A percentile compares a stretch with the other conserved stretches of the same genome.
These are phyloP conservation scores for Melinopterus prodromus DNA, from an alignment of 2,888 invertebrate genomes.

Conservation along the genomic window DNA sequence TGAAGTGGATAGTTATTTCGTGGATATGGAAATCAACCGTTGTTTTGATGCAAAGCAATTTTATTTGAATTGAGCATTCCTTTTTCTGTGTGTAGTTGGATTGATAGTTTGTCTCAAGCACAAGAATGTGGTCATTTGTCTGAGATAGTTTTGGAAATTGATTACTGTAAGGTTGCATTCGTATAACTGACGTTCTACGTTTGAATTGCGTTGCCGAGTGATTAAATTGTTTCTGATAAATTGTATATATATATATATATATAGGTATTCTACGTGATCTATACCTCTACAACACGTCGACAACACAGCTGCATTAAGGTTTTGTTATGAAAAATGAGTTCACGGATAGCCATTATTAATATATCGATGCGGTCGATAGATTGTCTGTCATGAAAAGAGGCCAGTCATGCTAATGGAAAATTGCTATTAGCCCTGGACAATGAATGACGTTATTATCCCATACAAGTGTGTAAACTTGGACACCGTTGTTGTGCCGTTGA, in stretches of 20 bases:
- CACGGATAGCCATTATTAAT: constrained; percentile 44
- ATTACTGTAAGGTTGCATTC: too few species aligned
- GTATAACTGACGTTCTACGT: too few species aligned
- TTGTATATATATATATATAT: too few species aligned
- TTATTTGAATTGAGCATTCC: too few species aligned
- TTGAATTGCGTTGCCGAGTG: neutral
- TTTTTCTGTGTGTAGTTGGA: too few species aligned
- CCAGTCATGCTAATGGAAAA: constrained; percentile 47
- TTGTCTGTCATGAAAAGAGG: constrained; percentile 46
- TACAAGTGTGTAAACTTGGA: constrained; percentile 4
- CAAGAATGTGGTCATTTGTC: too few species aligned
- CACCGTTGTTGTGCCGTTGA: constrained; percentile 17
- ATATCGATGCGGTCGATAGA: constrained; percentile 44
- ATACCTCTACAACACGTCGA: neutral
- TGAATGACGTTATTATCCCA: constrained; percentile 31
- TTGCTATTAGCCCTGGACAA: constrained; percentile 45
- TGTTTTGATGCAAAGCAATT: too few species aligned
- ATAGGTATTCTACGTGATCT: neutral
- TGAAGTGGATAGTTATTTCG: too few species aligned
- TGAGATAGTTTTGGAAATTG: too few species aligned
- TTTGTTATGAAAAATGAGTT: constrained; percentile 41
- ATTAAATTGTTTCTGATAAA: constrained; percentile 17
- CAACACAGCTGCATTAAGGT: constrained; percentile 25
- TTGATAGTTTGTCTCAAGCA: too few species aligned
- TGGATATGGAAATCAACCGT: too few species aligned